A percentile compares a stretch with the other conserved stretches of the same genome.
Evolutionary conservation across 1,140 invertebrate genomes (phyloP).

Genomic region (Hermetia illucens): DNA sequence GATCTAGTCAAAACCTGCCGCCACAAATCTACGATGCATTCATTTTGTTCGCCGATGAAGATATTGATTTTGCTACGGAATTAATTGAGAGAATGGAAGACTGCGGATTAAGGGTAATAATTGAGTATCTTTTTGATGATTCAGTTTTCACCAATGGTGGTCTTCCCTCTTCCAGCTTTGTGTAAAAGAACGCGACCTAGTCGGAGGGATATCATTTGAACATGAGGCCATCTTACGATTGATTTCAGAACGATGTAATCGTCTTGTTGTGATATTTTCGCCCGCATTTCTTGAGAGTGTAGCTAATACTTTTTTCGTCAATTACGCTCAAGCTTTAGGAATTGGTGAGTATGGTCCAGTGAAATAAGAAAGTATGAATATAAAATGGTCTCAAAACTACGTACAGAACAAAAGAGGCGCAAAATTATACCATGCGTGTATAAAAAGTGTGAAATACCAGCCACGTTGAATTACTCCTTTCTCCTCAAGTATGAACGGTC

Average conservation of each 20-base stretch:
- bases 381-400: not conserved
- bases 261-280: conserved; percentile 56
- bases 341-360: conserved; percentile 29
- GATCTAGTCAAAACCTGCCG: conserved; percentile 32
- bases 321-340: conserved; percentile 55
- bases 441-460: conserved; percentile 39
- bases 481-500: conserved; percentile 38
- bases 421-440: conserved; percentile 55
- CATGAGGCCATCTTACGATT: conserved; percentile 54
- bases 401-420: conserved; percentile 35
- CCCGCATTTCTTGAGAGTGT: conserved; percentile 52
- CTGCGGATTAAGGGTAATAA: conserved; percentile 40
- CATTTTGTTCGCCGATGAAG: conserved; percentile 53
- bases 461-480: conserved; percentile 38
- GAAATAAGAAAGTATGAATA: not conserved
- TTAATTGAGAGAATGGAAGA: conserved; percentile 47
- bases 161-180: too few species aligned
- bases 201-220: conserved; percentile 45
- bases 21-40: conserved; percentile 52
- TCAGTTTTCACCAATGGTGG: conserved; percentile 17
- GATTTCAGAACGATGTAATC: conserved; percentile 55
- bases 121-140: too few species aligned
- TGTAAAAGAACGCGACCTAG: conserved; percentile 48
- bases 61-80: conserved; percentile 43
- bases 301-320: conserved; percentile 53